Conservation (phyloP, 2,113 vertebrate species). For the Passer montanus region DNA sequence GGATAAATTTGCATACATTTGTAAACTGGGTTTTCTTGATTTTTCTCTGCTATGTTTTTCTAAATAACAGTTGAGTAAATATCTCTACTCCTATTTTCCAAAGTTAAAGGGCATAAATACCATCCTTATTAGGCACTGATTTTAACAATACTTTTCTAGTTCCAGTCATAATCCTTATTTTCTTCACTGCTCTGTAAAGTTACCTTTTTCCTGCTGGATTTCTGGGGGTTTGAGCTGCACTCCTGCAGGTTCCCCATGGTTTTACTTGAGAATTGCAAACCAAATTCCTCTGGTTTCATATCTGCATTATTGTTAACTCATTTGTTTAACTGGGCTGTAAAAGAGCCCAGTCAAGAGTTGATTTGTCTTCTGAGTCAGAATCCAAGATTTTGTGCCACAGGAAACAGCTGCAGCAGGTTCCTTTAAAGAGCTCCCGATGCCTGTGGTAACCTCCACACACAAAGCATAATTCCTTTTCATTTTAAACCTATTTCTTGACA, state of each 20-base stretch:
- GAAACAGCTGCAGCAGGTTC: background rate
- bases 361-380: background rate
- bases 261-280: background rate
- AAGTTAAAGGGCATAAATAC: background rate
- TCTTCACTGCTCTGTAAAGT: background rate
- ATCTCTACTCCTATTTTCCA: background rate
- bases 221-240: background rate
- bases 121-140: accelerated
- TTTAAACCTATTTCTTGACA: background rate
- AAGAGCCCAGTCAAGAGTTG: background rate
- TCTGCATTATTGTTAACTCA: background rate
- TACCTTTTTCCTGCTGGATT: background rate
- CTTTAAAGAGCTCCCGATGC: background rate
- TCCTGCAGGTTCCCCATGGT: background rate
- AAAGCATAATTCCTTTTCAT: background rate
- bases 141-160: background rate
- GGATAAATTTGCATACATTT: background rate
- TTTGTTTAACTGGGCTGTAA: background rate
- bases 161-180: background rate
- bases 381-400: background rate
- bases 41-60: background rate
- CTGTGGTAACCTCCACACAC: background rate
- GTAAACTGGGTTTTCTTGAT: background rate
- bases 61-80: background rate
- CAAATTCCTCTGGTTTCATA: background rate